Base-by-base conservation (phyloP, 2,797 vertebrate genomes). In the Macroramphosus scolopax region DNA sequence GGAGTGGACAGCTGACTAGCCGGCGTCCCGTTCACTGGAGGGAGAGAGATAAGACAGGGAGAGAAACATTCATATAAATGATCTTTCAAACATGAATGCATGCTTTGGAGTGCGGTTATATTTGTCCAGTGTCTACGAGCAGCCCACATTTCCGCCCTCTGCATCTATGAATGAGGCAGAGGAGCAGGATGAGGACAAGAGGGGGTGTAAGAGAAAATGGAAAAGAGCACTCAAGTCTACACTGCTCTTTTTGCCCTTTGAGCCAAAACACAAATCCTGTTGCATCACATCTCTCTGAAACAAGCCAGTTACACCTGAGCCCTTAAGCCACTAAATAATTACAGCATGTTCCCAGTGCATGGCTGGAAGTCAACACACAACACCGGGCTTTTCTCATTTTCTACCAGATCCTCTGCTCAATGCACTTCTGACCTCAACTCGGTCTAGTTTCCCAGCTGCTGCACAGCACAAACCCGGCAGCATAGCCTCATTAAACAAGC, bases 1-100 rank as follows among this genome's bases (percentile, higher is more conserved):
- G 95, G 92, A 81, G 94, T 95, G 62, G 96, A 98, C 62, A 95
- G 90, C 89, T 96, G 96, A 85, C 94, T 98, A 80, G 92, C 93
- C 55, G 93, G 93, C 42, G 88, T 95, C 87, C 96, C 95, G 85
- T 98, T 98, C 70, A 98, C 96, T 98, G 61, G 45, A 53, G 42
- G 41, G 58, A 37, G 18, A 16, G 12, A 73, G 39, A 70, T 32
- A 67, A 70, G 52, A 52, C 38, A 22, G 68, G 64, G 44, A 59
- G 40, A 32, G 12, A 6, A 22, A 22, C 20, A 6, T n/a, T n/a
- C n/a, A n/a, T n/a, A n/a, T 20, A 48, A 47, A 60, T 32, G 9
- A 41, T 55, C 15, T 45, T 55, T 37, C 46, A 46, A 53, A 50
- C 36, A 20, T 15, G 46, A 33, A 52, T 16, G 9, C 20, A 35